Percentiles rank a stretch among this genome's conserved stretches.
These are phyloP conservation scores for Callimorpha dominula DNA, from an alignment of 2,888 invertebrate genomes.

Conservation along the genomic window DNA sequence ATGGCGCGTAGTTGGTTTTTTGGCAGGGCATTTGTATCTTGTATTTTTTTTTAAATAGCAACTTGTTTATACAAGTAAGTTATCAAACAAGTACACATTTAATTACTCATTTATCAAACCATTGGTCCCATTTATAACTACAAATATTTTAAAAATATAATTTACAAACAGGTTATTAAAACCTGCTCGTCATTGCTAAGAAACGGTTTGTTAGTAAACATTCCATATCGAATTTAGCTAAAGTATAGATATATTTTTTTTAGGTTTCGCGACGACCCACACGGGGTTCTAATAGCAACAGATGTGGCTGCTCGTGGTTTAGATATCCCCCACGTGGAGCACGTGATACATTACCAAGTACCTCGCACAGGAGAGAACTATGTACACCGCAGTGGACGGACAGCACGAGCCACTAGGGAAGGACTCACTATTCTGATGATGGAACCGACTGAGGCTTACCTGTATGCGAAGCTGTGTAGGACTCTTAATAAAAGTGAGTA, in stretches of 20 bases:
- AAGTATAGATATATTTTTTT: not conserved
- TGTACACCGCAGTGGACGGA: conserved; percentile 98
- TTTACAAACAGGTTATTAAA: too few species aligned
- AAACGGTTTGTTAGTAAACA: too few species aligned
- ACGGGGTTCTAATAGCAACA: conserved; percentile 94
- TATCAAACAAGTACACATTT: too few species aligned
- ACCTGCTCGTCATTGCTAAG: too few species aligned
- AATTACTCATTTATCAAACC: too few species aligned
- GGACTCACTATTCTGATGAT: conserved; percentile 97
- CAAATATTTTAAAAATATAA: too few species aligned
- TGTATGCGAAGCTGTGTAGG: conserved; percentile 93
- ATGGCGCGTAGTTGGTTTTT: too few species aligned
- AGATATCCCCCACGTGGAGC: conserved; percentile 97
- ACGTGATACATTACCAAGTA: conserved; percentile 98
- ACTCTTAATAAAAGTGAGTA: conserved; percentile 93
- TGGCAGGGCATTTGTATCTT: too few species aligned
- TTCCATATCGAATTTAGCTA: too few species aligned
- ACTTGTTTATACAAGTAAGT: too few species aligned
- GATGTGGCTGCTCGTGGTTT: conserved; percentile 99
- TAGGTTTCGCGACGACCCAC: conserved; percentile 90
- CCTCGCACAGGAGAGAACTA: conserved; percentile 98
- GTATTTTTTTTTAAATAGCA: too few species aligned
- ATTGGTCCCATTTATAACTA: too few species aligned
- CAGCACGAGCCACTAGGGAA: conserved; percentile 95
- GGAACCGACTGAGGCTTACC: conserved; percentile 94